These are phyloP conservation scores for Frankliniella intonsa DNA, from an alignment of 2,888 invertebrate species.

Conservation along the genomic window DNA sequence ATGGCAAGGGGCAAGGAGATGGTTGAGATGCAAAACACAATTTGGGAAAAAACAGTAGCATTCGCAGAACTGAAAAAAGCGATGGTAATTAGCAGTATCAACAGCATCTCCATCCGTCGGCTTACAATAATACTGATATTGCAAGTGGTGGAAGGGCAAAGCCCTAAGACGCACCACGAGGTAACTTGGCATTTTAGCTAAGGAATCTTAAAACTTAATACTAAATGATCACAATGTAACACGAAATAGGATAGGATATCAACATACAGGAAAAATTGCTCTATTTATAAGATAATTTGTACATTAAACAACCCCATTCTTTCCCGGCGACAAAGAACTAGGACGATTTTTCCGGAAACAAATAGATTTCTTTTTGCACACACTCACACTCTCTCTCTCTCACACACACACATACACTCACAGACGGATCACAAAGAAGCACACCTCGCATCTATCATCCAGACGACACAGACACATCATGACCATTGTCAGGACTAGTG, in stretches of 20 bases:
- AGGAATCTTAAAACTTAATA: not conserved
- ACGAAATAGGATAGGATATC: slow-evolving; percentile 1
- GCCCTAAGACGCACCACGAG: slow-evolving; percentile 9
- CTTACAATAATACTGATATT: slow-evolving; percentile 22
- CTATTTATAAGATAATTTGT: not conserved
- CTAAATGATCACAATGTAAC: slow-evolving; percentile 22
- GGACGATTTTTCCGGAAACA: not conserved
- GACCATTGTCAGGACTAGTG: slow-evolving; percentile 12
- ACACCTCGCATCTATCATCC: not conserved
- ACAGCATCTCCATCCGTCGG: not conserved
- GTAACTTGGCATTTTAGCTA: slow-evolving; percentile 17
- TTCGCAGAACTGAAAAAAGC: not conserved
- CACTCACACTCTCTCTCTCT: not conserved
- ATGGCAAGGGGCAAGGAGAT: not conserved
- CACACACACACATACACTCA: not conserved
- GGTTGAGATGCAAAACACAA: not conserved
- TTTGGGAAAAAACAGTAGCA: not conserved
- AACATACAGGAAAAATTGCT: slow-evolving; percentile 10
- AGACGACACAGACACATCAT: not conserved
- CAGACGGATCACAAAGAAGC: not conserved
- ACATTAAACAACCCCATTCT: slow-evolving; percentile 8
- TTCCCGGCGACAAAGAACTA: not conserved
- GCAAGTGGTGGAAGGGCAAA: not conserved
- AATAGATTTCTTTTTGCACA: not conserved
- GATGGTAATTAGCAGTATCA: not conserved